Base-by-base conservation (phyloP, 2,888 invertebrate species). In the Clunio marinus region DNA sequence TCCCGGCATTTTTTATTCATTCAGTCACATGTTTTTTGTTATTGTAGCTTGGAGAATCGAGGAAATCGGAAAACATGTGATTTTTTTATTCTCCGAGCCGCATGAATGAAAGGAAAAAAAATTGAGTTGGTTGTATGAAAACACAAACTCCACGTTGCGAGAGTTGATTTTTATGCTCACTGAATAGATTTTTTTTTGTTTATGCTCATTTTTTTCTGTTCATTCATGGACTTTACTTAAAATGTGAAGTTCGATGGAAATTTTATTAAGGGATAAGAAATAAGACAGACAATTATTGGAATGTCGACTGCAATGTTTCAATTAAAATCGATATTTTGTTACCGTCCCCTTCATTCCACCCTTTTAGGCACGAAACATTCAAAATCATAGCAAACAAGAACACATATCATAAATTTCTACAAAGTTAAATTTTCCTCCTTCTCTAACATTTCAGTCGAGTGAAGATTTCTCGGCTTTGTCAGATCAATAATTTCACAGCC, bases 381-480 rank as follows among this genome's bases (percentile, higher is more conserved):
- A n/a, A n/a, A n/a, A n/a, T n/a, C n/a, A n/a, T n/a, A 57, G 25
- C 57, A 27, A 57, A 57, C 62, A 59, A 35, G 32, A 59, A 59
- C n/a, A 65, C 45, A 4, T 15, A 27, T 20, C 65, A 65, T 62
- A 62, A 62, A 62, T 45, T 65, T 51, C 41, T 22, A 66, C 32
- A 66, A 66, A 66, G 66, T 66, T 66, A 28, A n/a, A 66, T 66
- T 66, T 66, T 66, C 66, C n/a, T 66, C 35, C 66, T 66, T 65
- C 27, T 15, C 13, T 4, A 7, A 57, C n/a, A 10, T 4, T 55
- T 55, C 24, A 27, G n/a, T 46, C 13, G 35, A 46, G 51, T 37
- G 62, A 62, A 35, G 45, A 62, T 24, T 66, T 35, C 55, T 66
- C 66, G 32, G 51, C 35, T 28, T 22, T 66, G 66, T 66, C 66